Evolutionary conservation across 2,113 vertebrate species (phyloP).

Genomic region (Platichthys stellatus): DNA sequence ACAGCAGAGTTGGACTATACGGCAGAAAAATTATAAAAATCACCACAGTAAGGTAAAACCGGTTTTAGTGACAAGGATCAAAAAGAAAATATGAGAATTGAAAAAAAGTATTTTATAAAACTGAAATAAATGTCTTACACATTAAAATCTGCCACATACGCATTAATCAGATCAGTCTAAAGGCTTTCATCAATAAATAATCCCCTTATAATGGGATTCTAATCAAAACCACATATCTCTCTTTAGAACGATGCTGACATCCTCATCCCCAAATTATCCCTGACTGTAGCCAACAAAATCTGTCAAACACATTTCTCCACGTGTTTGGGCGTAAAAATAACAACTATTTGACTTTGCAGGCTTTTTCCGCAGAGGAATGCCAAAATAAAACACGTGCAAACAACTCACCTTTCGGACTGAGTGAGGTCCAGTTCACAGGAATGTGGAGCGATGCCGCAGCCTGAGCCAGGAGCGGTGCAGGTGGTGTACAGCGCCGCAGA

Average conservation of each 20-base stretch:
- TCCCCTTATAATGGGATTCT: neutral
- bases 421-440: conserved; percentile 68
- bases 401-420: conserved; percentile 66
- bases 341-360: neutral
- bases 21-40: too few species aligned
- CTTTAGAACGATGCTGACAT: conserved; percentile 4
- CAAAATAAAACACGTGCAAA: neutral
- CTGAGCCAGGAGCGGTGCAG: conserved; percentile 56
- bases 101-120: too few species aligned
- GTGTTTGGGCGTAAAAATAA: neutral
- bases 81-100: too few species aligned
- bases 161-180: neutral
- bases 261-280: conserved; percentile 5
- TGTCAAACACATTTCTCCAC: neutral
- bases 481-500: conserved; percentile 46
- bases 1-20: too few species aligned
- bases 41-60: too few species aligned
- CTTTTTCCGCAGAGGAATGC: neutral
- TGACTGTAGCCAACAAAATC: neutral
- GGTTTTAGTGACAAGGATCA: too few species aligned
- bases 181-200: neutral
- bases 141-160: neutral
- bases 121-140: too few species aligned
- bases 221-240: neutral
- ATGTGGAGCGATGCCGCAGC: conserved; percentile 68